Conservation (phyloP, 2,888 invertebrate genomes). For the Portevinia maculata region DNA sequence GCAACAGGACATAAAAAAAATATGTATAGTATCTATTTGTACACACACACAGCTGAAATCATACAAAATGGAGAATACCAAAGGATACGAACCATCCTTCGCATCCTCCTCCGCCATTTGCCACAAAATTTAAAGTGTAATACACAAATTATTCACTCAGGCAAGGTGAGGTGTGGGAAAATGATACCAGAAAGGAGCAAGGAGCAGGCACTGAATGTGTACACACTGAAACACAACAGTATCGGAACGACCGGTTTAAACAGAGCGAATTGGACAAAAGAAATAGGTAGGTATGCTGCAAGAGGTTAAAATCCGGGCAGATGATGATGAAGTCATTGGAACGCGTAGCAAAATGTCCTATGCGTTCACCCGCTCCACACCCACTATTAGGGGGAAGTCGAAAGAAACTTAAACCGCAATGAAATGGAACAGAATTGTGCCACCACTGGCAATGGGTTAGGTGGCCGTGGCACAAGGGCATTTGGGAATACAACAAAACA, state of each 20-base stretch:
- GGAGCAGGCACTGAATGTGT: conserved; percentile 20
- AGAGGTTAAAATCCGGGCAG: not conserved
- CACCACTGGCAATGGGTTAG: not conserved
- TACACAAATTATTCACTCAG: conserved; percentile 63
- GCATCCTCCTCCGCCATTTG: conserved; percentile 20
- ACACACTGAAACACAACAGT: conserved; percentile 12
- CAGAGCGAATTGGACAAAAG: not conserved
- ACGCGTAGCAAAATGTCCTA: conserved; percentile 9
- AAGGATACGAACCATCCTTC: conserved; percentile 27
- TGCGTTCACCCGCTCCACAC: not conserved
- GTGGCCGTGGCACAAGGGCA: conserved; percentile 3
- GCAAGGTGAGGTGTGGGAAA: conserved; percentile 35
- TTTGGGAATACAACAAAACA: not conserved
- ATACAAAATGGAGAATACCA: conserved; percentile 7
- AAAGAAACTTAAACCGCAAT: conserved; percentile 17
- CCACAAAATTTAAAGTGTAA: conserved; percentile 57
- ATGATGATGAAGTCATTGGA: conserved; percentile 5
- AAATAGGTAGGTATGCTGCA: not conserved
- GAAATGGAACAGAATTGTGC: conserved; percentile 50
- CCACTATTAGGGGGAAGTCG: not conserved
- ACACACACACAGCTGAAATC: conserved; percentile 35
- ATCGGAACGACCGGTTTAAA: conserved; percentile 15
- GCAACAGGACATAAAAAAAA: conserved; percentile 58
- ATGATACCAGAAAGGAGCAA: conserved; percentile 26
- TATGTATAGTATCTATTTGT: conserved; percentile 4